Conservation (phyloP, 2,888 invertebrate genomes). For the Diloba caeruleocephala region DNA sequence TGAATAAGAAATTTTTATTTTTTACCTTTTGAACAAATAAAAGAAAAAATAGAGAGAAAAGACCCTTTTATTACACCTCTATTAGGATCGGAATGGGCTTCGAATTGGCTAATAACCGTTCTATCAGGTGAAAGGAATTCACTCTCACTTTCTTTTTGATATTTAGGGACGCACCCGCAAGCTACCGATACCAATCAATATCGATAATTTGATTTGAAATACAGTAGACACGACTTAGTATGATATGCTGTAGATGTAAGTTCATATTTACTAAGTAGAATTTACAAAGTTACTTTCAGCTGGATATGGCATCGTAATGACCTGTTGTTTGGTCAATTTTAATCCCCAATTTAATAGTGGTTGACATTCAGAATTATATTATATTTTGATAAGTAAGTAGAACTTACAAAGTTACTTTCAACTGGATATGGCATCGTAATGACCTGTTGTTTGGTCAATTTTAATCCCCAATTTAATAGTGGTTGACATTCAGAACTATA, state of each 20-base stretch:
- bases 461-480: no score
- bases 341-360: no score
- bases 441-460: no score
- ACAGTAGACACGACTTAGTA: conserved; percentile 7
- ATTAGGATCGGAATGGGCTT: conserved; percentile 87
- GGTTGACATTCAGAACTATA: no score
- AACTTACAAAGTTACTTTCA: no score
- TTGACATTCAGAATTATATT: no score
- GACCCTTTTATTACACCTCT: conserved; percentile 86
- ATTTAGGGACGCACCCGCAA: conserved; percentile 58
- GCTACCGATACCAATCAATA: conserved; percentile 49
- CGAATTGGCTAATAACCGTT: conserved; percentile 88
- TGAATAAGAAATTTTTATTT: conserved; percentile 76
- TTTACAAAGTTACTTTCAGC: no score
- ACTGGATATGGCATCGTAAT: no score
- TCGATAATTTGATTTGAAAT: conserved; percentile 46
- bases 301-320: no score
- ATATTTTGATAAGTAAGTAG: no score
- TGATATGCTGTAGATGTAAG: conserved; percentile 13
- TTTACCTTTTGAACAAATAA: conserved; percentile 79
- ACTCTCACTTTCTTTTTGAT: conserved; percentile 72
- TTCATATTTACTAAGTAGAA: conserved; percentile 28
- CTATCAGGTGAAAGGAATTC: conserved; percentile 89
- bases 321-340: no score
- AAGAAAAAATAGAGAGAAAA: conserved; percentile 79